Evolutionary conservation across 2,113 vertebrate species (phyloP), one percentile per base, ranked within the genome.

Genomic region (Pterophyllum scalare): DNA sequence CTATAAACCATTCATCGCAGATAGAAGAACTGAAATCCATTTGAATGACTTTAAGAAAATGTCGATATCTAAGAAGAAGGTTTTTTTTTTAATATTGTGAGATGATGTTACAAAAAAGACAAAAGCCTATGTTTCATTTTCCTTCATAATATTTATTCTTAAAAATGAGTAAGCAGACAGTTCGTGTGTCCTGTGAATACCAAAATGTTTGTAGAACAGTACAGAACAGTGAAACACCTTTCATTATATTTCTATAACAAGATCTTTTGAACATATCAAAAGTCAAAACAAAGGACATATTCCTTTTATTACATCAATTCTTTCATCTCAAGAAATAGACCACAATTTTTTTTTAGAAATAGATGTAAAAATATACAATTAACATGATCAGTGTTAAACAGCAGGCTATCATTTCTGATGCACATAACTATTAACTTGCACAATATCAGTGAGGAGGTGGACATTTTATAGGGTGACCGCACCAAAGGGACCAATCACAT

Each of bases 241-340:
- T 94, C 94, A 97, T 96, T 96, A 96, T 95, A 96, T 80, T 89
- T 94, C 94, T 96, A 95, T 94, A 96, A 95, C 92, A 96, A 93
- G 93, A 94, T 94, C 92, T 90, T 88, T 95, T 95, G 96, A 96
- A 96, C 95, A 96, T 97, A 97, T 96, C 94, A 97, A 97, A 97
- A 96, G 93, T 95, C 93, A 87, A 87, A 92, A 91, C 83, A 89
- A n/a, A 92, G 92, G 88, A 87, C 9, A 20, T 65, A n/a, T 80
- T 89, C 54, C 82, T 90, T 46, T 90, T 86, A 90, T 88, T 87
- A 91, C 75, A 93, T 64, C 80, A 85, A 59, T 80, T 74, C 59
- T 85, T 92, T 93, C 94, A 90, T 92, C 83, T 89, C 85, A 94
- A 93, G 79, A 22, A 89, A 95, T 84, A 94, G 89, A 93, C 90